Conservation (phyloP, 2,888 invertebrate genomes). For the Alsophila aescularia region DNA sequence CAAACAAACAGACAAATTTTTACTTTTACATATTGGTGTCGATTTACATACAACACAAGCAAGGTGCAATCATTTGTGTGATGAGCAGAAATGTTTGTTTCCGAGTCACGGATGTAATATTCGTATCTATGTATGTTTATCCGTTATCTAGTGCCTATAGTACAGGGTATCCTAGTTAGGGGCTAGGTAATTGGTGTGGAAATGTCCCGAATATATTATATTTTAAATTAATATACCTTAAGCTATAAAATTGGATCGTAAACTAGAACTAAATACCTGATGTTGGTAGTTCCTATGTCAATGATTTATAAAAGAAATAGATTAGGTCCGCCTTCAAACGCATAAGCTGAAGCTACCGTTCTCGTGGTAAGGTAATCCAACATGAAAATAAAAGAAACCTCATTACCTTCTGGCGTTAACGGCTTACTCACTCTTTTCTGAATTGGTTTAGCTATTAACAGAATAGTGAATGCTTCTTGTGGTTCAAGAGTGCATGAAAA, state of each 20-base stretch:
- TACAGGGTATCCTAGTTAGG: too few species aligned
- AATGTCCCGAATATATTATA: too few species aligned
- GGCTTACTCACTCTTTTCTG: slow-evolving; percentile 59
- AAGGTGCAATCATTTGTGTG: too few species aligned
- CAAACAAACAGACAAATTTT: too few species aligned
- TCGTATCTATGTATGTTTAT: too few species aligned
- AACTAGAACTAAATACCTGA: slow-evolving; percentile 17
- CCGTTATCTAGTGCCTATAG: too few species aligned
- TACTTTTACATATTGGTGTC: too few species aligned
- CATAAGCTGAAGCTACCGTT: slow-evolving; percentile 31
- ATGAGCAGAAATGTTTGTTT: too few species aligned
- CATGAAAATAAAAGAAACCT: slow-evolving; percentile 48
- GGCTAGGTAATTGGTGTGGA: too few species aligned
- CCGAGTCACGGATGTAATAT: too few species aligned
- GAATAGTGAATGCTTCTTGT: slow-evolving; percentile 55
- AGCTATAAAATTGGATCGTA: slow-evolving; percentile 15
- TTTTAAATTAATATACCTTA: not conserved
- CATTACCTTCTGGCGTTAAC: slow-evolving; percentile 66
- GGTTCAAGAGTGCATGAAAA: slow-evolving; percentile 20
- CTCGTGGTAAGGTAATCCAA: slow-evolving; percentile 23
- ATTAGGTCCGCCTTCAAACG: slow-evolving; percentile 19
- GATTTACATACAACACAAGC: too few species aligned
- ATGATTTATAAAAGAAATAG: slow-evolving; percentile 28
- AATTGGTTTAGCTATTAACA: slow-evolving; percentile 65
- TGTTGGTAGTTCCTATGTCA: not conserved